These are phyloP conservation scores for Erannis defoliaria DNA, from an alignment of 2,888 invertebrate genomes.

Conservation along the genomic window DNA sequence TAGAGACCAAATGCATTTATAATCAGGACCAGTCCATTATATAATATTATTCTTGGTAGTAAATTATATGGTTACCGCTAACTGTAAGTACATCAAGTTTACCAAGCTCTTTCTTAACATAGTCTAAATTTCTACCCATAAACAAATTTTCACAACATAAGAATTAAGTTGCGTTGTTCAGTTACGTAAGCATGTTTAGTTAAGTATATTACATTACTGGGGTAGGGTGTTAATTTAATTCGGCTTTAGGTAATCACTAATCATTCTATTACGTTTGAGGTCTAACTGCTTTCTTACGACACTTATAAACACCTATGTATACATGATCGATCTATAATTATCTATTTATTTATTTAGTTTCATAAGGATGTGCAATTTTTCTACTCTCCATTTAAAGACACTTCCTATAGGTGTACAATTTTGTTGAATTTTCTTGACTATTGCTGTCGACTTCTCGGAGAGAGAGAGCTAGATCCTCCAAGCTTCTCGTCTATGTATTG, in stretches of 20 bases:
- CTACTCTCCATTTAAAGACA: too few relatives aligned
- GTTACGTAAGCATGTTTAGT: conserved; percentile 29
- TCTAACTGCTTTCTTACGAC: conserved; percentile 11
- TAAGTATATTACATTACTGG: conserved; percentile 29
- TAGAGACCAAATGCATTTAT: too few relatives aligned
- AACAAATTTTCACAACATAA: conserved; percentile 15
- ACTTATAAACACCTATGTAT: too few relatives aligned
- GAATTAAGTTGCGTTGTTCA: conserved; percentile 22
- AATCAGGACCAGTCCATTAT: too few relatives aligned
- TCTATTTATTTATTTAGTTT: not conserved
- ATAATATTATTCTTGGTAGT: not conserved
- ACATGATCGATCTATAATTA: not conserved
- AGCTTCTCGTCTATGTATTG: too few relatives aligned
- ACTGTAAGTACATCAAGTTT: not conserved
- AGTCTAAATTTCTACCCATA: conserved; percentile 18
- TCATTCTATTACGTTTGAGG: conserved; percentile 28
- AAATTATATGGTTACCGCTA: not conserved
- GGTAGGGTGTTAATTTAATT: conserved; percentile 23
- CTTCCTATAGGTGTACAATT: too few relatives aligned
- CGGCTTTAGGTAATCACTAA: conserved; percentile 24
- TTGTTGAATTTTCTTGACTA: not conserved
- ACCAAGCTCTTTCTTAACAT: conserved; percentile 4
- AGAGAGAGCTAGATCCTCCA: too few relatives aligned
- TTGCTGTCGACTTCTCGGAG: too few relatives aligned
- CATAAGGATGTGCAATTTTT: too few relatives aligned